Percentiles rank a stretch among this genome's conserved stretches.
Evolutionary conservation across 2,113 vertebrate genomes (phyloP).

Genomic region (Budorcas taxicolor): DNA sequence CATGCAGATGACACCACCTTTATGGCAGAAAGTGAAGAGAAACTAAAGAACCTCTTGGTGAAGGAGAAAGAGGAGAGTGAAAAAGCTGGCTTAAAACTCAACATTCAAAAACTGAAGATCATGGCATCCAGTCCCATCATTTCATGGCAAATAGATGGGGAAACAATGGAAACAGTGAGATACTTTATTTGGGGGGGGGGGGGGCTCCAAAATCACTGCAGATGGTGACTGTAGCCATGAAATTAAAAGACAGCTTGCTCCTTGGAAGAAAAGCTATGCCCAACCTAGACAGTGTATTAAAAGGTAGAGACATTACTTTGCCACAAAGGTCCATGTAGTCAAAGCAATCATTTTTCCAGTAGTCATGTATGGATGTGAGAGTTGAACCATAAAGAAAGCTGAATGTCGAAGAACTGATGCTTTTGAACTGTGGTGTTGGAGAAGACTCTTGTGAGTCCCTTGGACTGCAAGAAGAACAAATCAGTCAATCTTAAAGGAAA

Average conservation of each 20-base stretch:
- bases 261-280: not conserved
- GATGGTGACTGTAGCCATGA: not conserved
- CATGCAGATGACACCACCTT: not conserved
- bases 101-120: not conserved
- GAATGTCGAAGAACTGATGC: not conserved
- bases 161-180: not conserved
- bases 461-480: not conserved
- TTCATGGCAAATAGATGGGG: not conserved
- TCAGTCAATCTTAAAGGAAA: not conserved
- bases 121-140: not conserved
- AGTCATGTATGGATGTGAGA: not conserved
- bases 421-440: not conserved
- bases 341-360: not conserved
- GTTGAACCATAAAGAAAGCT: not conserved
- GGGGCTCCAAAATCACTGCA: not conserved
- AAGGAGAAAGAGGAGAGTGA: not conserved
- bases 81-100: not conserved
- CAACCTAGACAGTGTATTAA: not conserved
- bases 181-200: not conserved
- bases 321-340: not conserved
- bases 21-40: not conserved
- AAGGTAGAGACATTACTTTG: not conserved
- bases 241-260: not conserved
- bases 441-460: not conserved
- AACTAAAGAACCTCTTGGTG: not conserved